phyloP scores from a whole-genome alignment of 2,888 invertebrate genomes.

The Tyria jacobaeae region DNA sequence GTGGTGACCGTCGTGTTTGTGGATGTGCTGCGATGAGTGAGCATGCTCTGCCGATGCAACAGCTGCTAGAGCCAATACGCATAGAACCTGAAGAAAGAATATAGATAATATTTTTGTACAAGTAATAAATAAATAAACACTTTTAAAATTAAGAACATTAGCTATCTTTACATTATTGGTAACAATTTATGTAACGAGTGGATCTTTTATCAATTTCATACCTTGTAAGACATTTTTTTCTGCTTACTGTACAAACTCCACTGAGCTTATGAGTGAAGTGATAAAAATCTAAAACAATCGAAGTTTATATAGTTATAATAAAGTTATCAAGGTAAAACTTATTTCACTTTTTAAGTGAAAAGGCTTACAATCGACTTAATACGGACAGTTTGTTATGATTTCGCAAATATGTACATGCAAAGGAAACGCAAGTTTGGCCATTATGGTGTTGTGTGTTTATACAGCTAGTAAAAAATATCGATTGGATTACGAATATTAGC shows the following conservation, averaged over 20 bases:
- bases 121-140: no score
- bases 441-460: background rate
- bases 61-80: slow-evolving; percentile 46
- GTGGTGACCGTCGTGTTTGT: slow-evolving; percentile 19
- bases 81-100: slow-evolving; percentile 34
- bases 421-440: slow-evolving; percentile 5
- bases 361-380: background rate
- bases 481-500: background rate
- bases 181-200: background rate
- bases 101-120: no score
- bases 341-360: slow-evolving; percentile 19
- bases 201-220: background rate
- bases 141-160: no score
- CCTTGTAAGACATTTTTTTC: background rate
- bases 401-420: slow-evolving; percentile 8
- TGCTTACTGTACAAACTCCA: slow-evolving; percentile 8
- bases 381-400: background rate
- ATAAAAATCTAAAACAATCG: slow-evolving; percentile 28
- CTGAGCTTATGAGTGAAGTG: slow-evolving; percentile 32
- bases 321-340: slow-evolving; percentile 24
- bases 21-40: slow-evolving; percentile 67
- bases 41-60: slow-evolving; percentile 60
- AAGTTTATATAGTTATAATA: slow-evolving; percentile 35
- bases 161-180: background rate
- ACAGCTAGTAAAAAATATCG: background rate